Base-by-base conservation (phyloP, 2,797 vertebrate species). In the Eremophila alpestris region DNA sequence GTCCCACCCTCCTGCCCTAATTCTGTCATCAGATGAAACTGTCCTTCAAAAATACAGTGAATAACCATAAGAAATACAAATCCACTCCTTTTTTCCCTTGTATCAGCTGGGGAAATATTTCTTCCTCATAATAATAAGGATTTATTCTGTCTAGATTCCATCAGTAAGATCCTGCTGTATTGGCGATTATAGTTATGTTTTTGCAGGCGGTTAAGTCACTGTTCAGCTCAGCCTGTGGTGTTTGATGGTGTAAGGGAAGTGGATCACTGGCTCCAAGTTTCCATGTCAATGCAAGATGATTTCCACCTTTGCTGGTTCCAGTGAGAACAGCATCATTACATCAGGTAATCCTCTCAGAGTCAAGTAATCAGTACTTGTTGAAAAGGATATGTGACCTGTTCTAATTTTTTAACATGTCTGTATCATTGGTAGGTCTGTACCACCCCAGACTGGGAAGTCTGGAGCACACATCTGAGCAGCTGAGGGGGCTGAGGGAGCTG, bases 71-170 rank as follows among this genome's bases (percentile, higher is more conserved):
- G 26, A 65, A 87, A 59, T 56, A 67, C 10, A 74, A 34, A 46
- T 10, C 3, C 2, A 38, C 4, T 45, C 8, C 4, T 87, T 79
- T 60, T 43, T 46, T 2, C 2, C 5, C 38, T 22, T 3, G 0
- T 30, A 52, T 75, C 17, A 75, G 11, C 7, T 67, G 73, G 7
- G 9, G 5, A 4, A 49, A 65, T 20, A 0, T 38, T 82, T 59
- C 17, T 52, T 56, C 26, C 40, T 48, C 62, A 63, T 60, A 32
- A 21, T 13, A n/a, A 2, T 5, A 41, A 10, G 5, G 18, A 40
- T n/a, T 76, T 76, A 29, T 73, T 65, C 30, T 23, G 30, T 24
- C 22, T 40, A 30, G 9, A 67, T 67, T 76, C 18, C 34, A 19
- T 13, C 3, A 3, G 26, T 84, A 62, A 15, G 7, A 87, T 36